Evolutionary conservation across 2,797 vertebrate species (phyloP), one percentile per base, ranked within the genome.

Genomic region (Anableps anableps): DNA sequence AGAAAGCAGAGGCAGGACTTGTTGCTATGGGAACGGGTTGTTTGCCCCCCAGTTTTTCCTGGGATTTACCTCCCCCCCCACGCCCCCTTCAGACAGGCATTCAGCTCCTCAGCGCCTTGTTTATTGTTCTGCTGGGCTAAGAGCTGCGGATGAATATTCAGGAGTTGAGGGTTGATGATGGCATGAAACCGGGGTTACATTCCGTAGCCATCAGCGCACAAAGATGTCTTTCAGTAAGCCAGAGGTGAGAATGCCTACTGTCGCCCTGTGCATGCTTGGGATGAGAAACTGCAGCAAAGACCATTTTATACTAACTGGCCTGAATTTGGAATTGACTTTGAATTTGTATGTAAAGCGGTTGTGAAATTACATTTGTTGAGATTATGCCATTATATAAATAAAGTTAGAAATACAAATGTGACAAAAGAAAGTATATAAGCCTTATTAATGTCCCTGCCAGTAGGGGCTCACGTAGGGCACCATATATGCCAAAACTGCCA

Each of bases 21-120:
- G 96, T 98, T 95, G 90, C 96, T 96, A 96, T 97, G 96, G 97
- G 91, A 91, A 97, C 93, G 88, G 88, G 88, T 94, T 95, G 90
- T 91, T 94, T 95, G 94, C 91, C 91, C 89, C 93, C 93, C 90
- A 82, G 62, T 86, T 78, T n/a, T 87, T 76, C 84, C 74, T 29
- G 13, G 83, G 82, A 80, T 78, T 86, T 89, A 88, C 73, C 72
- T 16, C 34, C 34, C 17, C 45, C 38, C 62, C 85, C 21, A 1
- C 41, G 66, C 23, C 41, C 41, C 68, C 41, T 43, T 83, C 87
- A 80, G 70, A 66, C 89, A 88, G 87, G 87, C 91, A 90, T 90
- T 92, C 92, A 87, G 72, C 72, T 45, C 68, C 81, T 72, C 72
- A 81, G 75, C 47, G 76, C 62, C 88, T 93, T 94, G 92, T 94